Conservation (phyloP, 2,888 invertebrate genomes). For the Ischnus inquisitorius region DNA sequence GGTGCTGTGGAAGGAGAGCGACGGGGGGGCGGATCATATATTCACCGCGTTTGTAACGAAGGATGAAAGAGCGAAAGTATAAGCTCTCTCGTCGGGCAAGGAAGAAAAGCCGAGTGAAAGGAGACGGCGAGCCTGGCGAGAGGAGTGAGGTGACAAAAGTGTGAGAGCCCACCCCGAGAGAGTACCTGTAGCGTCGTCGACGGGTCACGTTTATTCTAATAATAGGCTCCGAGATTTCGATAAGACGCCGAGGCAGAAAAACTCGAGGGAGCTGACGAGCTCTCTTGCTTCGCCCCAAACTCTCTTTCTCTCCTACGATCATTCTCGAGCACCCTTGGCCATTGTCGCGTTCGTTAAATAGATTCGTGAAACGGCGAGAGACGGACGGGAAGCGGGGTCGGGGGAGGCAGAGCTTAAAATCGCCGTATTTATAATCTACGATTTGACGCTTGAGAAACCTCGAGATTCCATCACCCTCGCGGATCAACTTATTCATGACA, state of each 20-base stretch:
- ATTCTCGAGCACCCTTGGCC: slow-evolving; percentile 25
- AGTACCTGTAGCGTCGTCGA: slow-evolving; percentile 65
- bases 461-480: slow-evolving; percentile 25
- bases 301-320: slow-evolving; percentile 1
- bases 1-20: no score
- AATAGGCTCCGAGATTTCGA: slow-evolving; percentile 67
- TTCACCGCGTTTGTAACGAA: slow-evolving; percentile 16
- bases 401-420: neutral
- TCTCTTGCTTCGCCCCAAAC: neutral
- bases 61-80: slow-evolving; percentile 19
- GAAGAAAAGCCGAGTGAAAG: slow-evolving; percentile 14
- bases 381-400: neutral
- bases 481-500: neutral
- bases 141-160: slow-evolving; percentile 38
- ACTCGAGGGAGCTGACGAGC: slow-evolving; percentile 42
- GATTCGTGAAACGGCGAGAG: slow-evolving; percentile 37
- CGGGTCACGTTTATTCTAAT: slow-evolving; percentile 68
- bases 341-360: slow-evolving; percentile 41
- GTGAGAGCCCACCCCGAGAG: slow-evolving; percentile 33
- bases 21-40: neutral
- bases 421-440: slow-evolving; percentile 33
- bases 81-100: neutral
- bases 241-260: slow-evolving; percentile 58
- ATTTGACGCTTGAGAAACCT: slow-evolving; percentile 27
- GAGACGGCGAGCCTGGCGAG: slow-evolving; percentile 19